These are phyloP conservation scores for Halotydeus destructor DNA, from an alignment of 1,140 invertebrate species.

Conservation along the genomic window DNA sequence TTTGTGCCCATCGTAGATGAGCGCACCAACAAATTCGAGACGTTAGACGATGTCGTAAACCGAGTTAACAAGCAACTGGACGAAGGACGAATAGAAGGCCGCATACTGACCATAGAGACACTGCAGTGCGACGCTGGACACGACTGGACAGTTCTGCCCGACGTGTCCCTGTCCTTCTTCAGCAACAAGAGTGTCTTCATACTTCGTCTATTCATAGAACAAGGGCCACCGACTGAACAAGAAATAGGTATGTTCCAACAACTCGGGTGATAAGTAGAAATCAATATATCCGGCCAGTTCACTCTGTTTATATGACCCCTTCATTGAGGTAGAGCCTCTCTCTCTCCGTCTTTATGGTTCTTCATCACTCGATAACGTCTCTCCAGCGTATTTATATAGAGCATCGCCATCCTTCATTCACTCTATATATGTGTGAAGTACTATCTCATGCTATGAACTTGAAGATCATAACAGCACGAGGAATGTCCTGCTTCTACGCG, in stretches of 20 bases:
- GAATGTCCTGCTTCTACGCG: too few relatives aligned
- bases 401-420: too few relatives aligned
- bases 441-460: too few relatives aligned
- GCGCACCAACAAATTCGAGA: background rate
- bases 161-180: constrained; percentile 6
- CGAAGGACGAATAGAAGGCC: constrained; percentile 3
- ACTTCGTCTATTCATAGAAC: constrained; percentile 18
- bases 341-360: too few relatives aligned
- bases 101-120: constrained; percentile 11
- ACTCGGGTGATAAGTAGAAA: too few relatives aligned
- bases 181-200: constrained; percentile 15
- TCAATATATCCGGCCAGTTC: too few relatives aligned
- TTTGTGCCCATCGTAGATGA: background rate
- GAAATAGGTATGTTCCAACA: constrained; percentile 14
- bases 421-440: too few relatives aligned
- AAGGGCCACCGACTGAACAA: constrained; percentile 7
- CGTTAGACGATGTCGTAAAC: constrained; percentile 10
- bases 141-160: constrained; percentile 13
- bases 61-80: background rate
- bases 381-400: too few relatives aligned
- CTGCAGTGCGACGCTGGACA: constrained; percentile 7
- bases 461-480: too few relatives aligned
- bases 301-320: too few relatives aligned
- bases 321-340: too few relatives aligned
- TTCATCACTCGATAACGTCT: too few relatives aligned